phyloP scores from a whole-genome alignment of 2,113 vertebrate species.

The Verasper variegatus region DNA sequence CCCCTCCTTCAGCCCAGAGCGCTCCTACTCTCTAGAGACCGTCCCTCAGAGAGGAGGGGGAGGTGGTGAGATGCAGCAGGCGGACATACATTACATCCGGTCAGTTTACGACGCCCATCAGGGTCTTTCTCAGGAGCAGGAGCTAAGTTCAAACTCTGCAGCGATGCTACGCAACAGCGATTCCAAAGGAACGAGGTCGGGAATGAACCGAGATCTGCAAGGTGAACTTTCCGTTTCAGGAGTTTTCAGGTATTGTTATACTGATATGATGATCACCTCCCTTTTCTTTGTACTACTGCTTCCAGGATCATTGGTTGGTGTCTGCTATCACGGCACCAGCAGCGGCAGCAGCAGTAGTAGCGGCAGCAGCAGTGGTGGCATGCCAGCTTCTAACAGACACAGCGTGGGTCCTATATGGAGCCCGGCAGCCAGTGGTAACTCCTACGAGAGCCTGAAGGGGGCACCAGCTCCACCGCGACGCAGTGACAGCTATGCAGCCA shows the following conservation, averaged over 20 bases:
- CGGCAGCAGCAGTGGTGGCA: slow-evolving; percentile 21
- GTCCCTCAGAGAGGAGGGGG: slow-evolving; percentile 70
- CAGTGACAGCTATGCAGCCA: slow-evolving; percentile 92
- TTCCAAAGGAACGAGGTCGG: slow-evolving; percentile 17
- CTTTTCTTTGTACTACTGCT: background rate
- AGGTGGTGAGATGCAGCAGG: slow-evolving; percentile 86
- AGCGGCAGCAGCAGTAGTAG: slow-evolving; percentile 39
- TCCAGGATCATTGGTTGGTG: slow-evolving; percentile 42
- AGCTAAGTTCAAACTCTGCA: slow-evolving; percentile 46
- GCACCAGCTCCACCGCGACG: slow-evolving; percentile 88
- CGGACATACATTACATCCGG: slow-evolving; percentile 88
- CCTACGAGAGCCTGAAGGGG: slow-evolving; percentile 82
- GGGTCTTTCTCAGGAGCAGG: slow-evolving; percentile 48
- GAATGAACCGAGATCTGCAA: slow-evolving; percentile 41
- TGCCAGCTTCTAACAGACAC: slow-evolving; percentile 74
- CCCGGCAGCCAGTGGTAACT: slow-evolving; percentile 69
- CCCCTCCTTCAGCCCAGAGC: slow-evolving; percentile 82
- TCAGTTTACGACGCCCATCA: slow-evolving; percentile 85
- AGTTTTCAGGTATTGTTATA: background rate
- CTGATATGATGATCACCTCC: background rate
- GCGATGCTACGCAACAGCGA: slow-evolving; percentile 35
- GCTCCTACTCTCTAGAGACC: slow-evolving; percentile 85
- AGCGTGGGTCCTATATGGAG: slow-evolving; percentile 79
- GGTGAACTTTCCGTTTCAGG: slow-evolving; percentile 35
- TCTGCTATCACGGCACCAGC: slow-evolving; percentile 71